Conservation (phyloP, 2,113 vertebrate genomes). For the Reinhardtius hippoglossoides region DNA sequence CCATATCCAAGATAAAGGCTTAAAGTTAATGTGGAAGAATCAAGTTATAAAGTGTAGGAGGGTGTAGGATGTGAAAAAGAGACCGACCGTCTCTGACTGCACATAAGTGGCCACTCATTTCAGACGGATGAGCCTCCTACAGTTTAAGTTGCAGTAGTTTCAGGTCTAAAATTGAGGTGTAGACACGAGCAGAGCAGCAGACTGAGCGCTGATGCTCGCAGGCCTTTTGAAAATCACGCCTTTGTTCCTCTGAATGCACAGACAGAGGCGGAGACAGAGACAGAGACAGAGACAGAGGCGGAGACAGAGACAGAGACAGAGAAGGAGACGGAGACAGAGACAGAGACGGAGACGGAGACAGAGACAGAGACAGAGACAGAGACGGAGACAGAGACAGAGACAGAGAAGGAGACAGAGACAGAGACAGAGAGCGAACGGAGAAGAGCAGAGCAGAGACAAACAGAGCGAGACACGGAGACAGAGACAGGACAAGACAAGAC, state of each 20-base stretch:
- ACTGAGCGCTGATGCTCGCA: background rate
- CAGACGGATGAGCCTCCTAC: constrained; percentile 41
- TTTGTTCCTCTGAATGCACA: constrained; percentile 51
- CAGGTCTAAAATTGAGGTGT: constrained; percentile 42
- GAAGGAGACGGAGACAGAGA: too few relatives aligned
- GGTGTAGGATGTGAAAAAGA: background rate
- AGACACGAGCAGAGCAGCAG: constrained; percentile 25
- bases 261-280: constrained; percentile 24
- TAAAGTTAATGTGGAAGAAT: background rate
- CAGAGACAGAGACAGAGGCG: constrained; percentile 13
- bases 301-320: too few relatives aligned
- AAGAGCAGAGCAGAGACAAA: too few relatives aligned
- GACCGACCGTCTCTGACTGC: constrained; percentile 8
- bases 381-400: too few relatives aligned
- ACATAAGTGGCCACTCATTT: constrained; percentile 24
- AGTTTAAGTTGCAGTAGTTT: constrained; percentile 13
- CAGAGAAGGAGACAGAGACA: too few relatives aligned
- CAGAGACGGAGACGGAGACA: too few relatives aligned
- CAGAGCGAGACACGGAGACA: too few relatives aligned
- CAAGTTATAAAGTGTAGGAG: background rate
- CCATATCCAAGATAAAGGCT: constrained; percentile 14
- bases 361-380: too few relatives aligned
- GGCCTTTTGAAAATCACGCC: constrained; percentile 36
- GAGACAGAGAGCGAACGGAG: too few relatives aligned
- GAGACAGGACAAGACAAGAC: too few relatives aligned